Evolutionary conservation across 1,140 invertebrate genomes (phyloP), one percentile per base, ranked within the genome.

Genomic region (Cydia strobilella): DNA sequence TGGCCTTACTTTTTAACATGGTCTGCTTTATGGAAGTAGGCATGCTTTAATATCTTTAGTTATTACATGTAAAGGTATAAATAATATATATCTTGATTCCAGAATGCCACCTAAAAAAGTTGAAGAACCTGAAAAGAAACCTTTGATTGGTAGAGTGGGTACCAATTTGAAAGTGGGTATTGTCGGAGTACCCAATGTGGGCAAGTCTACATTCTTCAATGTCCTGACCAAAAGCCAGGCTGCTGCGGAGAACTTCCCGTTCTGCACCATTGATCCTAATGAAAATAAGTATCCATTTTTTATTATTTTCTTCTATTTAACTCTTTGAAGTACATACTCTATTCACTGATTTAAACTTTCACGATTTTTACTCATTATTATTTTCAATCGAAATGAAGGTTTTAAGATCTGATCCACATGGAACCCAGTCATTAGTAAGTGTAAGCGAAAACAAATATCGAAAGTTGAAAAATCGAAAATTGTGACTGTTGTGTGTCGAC

Each of bases 211-310:
- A 59, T 99, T 99, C 93, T 99, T 99, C 94, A 99, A 99, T 94
- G 98, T 99, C 0, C 92, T 99, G 42, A 99, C 98, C 18, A 98
- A 99, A 90, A 99, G 98, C 89, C 96, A 97, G 86, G 99, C 98
- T 10, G 96, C 98, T 74, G 98, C 99, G 74, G 98, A 99, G 94
- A 99, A 99, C 88, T 99, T 99, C 93, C 99, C 99, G 5, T 99
- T 99, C 94, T 99, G 99, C 94, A 99, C 99, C 86, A 99, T 99
- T 87, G 98, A 99, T 94, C 99, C 99, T 25, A 99, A 99, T 98
- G 99, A 99, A 96, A 99, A 98, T 99, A 98, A 98, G 97, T 98
- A 97, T 96, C 86, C 88, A 90, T 93, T 90, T 80, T 75, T 83
- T 78, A 81, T 74, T 81, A 76, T 74, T 81, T 72, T 80, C 78